Base-by-base conservation (phyloP, 2,888 invertebrate genomes). In the Danaus chrysippus region DNA sequence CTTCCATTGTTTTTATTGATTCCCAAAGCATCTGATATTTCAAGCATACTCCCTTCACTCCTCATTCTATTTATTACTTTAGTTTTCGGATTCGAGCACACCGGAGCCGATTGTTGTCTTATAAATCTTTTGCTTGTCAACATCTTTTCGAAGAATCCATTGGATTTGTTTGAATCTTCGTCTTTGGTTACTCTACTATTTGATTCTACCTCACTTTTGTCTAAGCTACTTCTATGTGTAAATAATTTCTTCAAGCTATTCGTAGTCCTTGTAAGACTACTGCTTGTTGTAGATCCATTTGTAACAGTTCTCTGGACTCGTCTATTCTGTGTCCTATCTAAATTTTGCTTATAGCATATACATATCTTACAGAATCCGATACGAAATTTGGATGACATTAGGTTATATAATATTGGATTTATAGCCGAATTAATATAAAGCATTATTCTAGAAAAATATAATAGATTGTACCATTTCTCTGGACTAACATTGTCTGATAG, bases 351-450 rank as follows among this genome's bases (percentile, higher is more conserved):
- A 62, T 90, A 91, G 70, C 92, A 90, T 52, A 93, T 92, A 74
- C 94, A 95, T 0, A 96, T 92, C 75, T 92, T 93, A 61, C 94
- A 91, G 74, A 96, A 96, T 0, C 96, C 96, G 61, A 94, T 93
- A 2, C 97, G 93, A 78, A 98, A 98, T 86, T 97, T 97, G 2
- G 96, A 96, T 52, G 96, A 97, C 95, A 97, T 96, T 68, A 97
- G 89, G 81, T 97, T 97, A 81, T 98, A 98, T n/a, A 98, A 88
- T 71, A 97, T 95, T 0, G 97, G 97, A 84, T 98, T 97, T 70
- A 97, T 93, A 49, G 97, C 97, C 3, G 97, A 97, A 83, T 98
- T 97, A 66, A 97, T 91, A 76, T 97, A 97, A 59, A 96, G 89
- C 95, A 97, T 96, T 56, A 96, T 94, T 69, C 97, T 93, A 67